A percentile compares a stretch with the other conserved stretches of the same genome.
These are phyloP conservation scores for Cremastinae sp. DNA, from an alignment of 2,888 invertebrate genomes.

Conservation along the genomic window DNA sequence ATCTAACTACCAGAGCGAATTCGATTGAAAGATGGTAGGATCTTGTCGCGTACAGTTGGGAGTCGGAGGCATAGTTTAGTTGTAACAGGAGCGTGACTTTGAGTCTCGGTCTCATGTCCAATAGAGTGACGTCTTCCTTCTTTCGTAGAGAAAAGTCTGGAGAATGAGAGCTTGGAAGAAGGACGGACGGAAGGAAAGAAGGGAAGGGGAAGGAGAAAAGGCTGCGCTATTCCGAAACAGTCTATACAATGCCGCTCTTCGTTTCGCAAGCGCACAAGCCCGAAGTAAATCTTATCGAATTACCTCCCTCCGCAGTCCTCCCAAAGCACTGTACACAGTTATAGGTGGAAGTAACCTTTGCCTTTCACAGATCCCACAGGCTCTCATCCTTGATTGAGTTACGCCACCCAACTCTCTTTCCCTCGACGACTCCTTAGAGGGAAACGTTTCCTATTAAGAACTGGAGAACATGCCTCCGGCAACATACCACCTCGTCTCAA, in stretches of 20 bases:
- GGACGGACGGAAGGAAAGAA: not conserved
- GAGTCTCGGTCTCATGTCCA: conserved; percentile 58
- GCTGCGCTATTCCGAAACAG: conserved; percentile 47
- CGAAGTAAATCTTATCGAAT: conserved; percentile 76
- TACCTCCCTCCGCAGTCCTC: conserved; percentile 63
- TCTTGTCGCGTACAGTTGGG: not conserved
- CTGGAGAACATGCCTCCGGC: conserved; percentile 71
- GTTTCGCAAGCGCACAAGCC: conserved; percentile 63
- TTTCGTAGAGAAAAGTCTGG: conserved; percentile 30
- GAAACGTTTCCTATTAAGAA: conserved; percentile 76
- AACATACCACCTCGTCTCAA: conserved; percentile 61
- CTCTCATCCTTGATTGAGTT: conserved; percentile 76
- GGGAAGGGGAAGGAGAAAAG: conserved; percentile 3
- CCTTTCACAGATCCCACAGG: conserved; percentile 67
- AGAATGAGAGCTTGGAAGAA: not conserved
- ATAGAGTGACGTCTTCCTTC: conserved; percentile 59
- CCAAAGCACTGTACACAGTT: conserved; percentile 59
- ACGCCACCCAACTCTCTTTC: conserved; percentile 66
- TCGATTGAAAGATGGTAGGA: conserved; percentile 46
- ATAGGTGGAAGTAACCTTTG: conserved; percentile 66
- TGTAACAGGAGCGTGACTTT: conserved; percentile 55
- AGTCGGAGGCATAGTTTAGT: conserved; percentile 33
- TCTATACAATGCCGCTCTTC: conserved; percentile 60
- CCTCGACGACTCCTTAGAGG: conserved; percentile 66
- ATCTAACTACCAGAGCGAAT: conserved; percentile 36